Evolutionary conservation across 2,113 vertebrate species (phyloP), one percentile per base, ranked within the genome.

Genomic region (Lipophrys pholis): DNA sequence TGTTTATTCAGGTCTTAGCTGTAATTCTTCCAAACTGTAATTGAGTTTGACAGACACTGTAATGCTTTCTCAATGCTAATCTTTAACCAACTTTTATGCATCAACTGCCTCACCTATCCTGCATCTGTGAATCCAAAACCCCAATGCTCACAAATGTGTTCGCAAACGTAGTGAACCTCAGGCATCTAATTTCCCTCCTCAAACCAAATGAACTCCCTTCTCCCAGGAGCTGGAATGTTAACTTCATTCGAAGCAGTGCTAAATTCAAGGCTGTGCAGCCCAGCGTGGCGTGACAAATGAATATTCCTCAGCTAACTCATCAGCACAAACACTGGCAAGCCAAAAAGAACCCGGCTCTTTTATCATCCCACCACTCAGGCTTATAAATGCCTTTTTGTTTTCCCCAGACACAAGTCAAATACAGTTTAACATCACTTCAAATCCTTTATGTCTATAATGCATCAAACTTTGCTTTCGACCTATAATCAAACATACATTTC

Each of bases 261-360:
- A 81, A 88, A 81, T 86, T 71, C 73, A 69, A 64, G 74, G 56
- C 66, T 63, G 67, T 15, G 65, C 65, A 57, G 82, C 74, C 65
- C 76, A 75, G 74, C 66, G 12, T 78, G 51, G 82, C 49, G 73
- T 84, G 80, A 88, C 78, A 67, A 89, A 91, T 91, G 78, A 86
- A 89, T 84, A 86, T 87, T 86, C 80, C 69, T 87, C 65, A 58
- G 85, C 54, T 76, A 72, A 81, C 61, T 52, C 70, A 51, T 62
- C 74, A 74, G 66, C 76, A 87, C 74, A 89, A 89, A 92, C 83
- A 73, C 49, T 55, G 86, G 75, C 68, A 42, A 86, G 64, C 67
- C 43, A 15, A 56, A 72, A 83, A 69, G 60, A 80, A 81, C 78
- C 17, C 10, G 55, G 42, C 45, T 9, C 49, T 57, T 78, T 84